Evolutionary conservation across 2,113 vertebrate species (phyloP).

Genomic region (Cygnus buccinator): DNA sequence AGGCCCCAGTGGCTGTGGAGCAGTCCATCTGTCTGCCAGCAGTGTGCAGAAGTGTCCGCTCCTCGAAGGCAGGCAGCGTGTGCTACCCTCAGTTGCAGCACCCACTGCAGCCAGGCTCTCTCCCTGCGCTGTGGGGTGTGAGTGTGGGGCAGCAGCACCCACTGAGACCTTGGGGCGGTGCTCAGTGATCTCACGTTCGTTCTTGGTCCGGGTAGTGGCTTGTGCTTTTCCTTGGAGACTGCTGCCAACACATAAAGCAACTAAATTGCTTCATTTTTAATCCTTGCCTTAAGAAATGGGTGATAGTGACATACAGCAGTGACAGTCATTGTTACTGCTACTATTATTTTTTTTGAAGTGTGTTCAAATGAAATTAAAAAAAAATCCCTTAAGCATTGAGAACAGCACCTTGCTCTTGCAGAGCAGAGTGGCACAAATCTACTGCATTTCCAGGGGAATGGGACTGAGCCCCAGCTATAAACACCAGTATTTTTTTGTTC

Average conservation of each 20-base stretch:
- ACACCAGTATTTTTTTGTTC: neutral
- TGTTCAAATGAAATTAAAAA: neutral
- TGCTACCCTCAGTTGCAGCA: neutral
- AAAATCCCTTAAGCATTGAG: neutral
- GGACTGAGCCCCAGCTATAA: neutral
- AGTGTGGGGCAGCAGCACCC: fast-evolving
- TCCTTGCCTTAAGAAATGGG: neutral
- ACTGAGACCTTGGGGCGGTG: neutral
- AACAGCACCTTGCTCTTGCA: neutral
- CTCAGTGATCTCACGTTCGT: neutral
- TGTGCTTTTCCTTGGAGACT: neutral
- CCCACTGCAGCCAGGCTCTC: fast-evolving
- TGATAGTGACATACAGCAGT: neutral
- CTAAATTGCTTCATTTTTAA: neutral
- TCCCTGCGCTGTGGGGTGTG: neutral
- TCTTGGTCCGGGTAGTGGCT: neutral
- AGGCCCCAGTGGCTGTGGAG: too few species aligned
- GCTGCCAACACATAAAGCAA: neutral
- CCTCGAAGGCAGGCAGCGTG: neutral
- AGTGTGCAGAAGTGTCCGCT: too few species aligned
- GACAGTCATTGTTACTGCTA: neutral
- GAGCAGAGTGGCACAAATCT: neutral
- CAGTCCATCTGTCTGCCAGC: too few species aligned
- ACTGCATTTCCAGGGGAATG: neutral
- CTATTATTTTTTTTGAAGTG: neutral